A percentile compares a stretch with the other conserved stretches of the same genome.
Evolutionary conservation across 1,140 invertebrate species (phyloP).

Genomic region (Polypedilum pembai): DNA sequence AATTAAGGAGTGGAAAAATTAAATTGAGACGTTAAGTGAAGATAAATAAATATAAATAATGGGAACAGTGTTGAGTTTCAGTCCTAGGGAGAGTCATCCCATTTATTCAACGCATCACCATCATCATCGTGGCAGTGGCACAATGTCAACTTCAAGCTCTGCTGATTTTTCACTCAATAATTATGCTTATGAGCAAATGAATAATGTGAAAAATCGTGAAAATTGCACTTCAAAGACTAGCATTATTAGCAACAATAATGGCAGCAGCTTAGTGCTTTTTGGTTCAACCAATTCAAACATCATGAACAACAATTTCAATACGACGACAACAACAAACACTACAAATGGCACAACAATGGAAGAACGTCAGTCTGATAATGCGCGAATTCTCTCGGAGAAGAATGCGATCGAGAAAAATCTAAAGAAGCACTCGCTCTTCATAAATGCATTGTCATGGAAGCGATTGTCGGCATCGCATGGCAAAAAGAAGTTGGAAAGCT

Average conservation of each 20-base stretch:
- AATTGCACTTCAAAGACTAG: slow-evolving; percentile 46
- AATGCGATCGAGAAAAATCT: slow-evolving; percentile 81
- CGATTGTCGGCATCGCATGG: slow-evolving; percentile 84
- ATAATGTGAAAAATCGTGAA: slow-evolving; percentile 80
- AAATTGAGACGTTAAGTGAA: not conserved
- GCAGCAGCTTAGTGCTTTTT: slow-evolving; percentile 37
- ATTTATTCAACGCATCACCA: slow-evolving; percentile 35
- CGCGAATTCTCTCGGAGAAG: slow-evolving; percentile 73
- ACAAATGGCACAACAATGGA: slow-evolving; percentile 31
- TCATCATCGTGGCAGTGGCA: slow-evolving; percentile 32
- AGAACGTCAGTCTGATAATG: slow-evolving; percentile 53
- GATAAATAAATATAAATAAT: slow-evolving; percentile 46
- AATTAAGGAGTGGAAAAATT: not conserved
- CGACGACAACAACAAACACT: slow-evolving; percentile 31
- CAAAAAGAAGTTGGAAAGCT: slow-evolving; percentile 75
- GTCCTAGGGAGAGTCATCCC: slow-evolving; percentile 75
- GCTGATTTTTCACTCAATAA: slow-evolving; percentile 78
- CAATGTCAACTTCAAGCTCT: slow-evolving; percentile 34
- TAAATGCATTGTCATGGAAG: slow-evolving; percentile 94
- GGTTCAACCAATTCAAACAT: slow-evolving; percentile 30
- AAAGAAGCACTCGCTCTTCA: slow-evolving; percentile 92
- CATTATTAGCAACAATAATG: slow-evolving; percentile 37
- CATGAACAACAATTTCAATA: slow-evolving; percentile 30
- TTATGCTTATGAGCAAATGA: slow-evolving; percentile 81
- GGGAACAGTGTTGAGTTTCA: slow-evolving; percentile 93